Percentiles rank a stretch among this genome's conserved stretches.
Evolutionary conservation across 2,113 vertebrate species (phyloP).

Genomic region (Mobula birostris): DNA sequence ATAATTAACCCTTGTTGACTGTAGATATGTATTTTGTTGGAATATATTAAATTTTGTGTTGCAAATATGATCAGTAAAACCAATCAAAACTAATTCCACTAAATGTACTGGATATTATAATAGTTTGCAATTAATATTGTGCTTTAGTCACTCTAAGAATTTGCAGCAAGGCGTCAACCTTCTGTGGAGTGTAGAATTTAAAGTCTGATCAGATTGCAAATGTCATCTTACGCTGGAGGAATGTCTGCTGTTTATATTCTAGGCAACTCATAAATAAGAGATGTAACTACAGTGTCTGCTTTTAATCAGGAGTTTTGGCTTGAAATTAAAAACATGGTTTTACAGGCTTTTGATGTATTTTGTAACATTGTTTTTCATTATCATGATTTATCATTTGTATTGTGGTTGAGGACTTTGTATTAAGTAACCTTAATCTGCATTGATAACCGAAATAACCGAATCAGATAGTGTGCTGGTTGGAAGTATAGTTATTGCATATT

Average conservation of each 20-base stretch:
- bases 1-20: background rate
- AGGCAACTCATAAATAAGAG: too few relatives aligned
- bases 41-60: background rate
- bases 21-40: background rate
- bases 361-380: too few relatives aligned
- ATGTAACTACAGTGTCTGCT: too few relatives aligned
- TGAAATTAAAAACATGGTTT: background rate
- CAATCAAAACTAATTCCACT: background rate
- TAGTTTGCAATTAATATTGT: background rate
- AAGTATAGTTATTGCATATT: too few relatives aligned
- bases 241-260: background rate
- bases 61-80: background rate
- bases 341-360: background rate
- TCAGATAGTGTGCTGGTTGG: too few relatives aligned
- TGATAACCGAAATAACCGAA: background rate
- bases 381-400: background rate
- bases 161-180: constrained; percentile 6
- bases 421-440: background rate
- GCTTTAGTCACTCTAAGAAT: background rate
- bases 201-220: constrained; percentile 21
- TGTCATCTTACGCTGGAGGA: background rate
- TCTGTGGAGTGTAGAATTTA: background rate
- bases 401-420: background rate
- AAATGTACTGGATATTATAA: background rate
- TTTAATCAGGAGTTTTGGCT: background rate